These are phyloP conservation scores for Lathronympha strigana DNA, from an alignment of 2,888 invertebrate genomes.

Conservation along the genomic window DNA sequence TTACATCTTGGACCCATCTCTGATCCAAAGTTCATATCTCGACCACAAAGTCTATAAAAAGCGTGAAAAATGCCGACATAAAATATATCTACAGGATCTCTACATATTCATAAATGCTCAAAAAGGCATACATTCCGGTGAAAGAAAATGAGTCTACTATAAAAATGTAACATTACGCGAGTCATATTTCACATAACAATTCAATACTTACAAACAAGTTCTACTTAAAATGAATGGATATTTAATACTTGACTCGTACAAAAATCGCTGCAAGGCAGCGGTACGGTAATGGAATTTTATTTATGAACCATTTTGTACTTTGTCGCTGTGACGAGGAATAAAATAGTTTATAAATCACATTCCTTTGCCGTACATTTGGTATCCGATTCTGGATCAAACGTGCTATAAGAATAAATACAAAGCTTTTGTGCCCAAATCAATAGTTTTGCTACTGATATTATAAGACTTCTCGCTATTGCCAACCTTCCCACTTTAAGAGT, in stretches of 20 bases:
- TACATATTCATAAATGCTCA: slow-evolving; percentile 2
- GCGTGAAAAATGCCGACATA: not conserved
- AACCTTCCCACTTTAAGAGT: not conserved
- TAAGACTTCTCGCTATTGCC: not conserved
- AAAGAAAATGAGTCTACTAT: slow-evolving; percentile 6
- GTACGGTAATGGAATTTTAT: too few species aligned
- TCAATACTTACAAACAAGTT: slow-evolving; percentile 27
- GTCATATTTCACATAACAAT: slow-evolving; percentile 18
- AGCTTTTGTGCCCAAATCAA: slow-evolving; percentile 28
- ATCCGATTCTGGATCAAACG: slow-evolving; percentile 25
- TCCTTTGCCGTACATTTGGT: too few species aligned
- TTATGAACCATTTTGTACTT: too few species aligned
- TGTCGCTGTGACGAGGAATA: too few species aligned
- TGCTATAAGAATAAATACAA: slow-evolving; percentile 19
- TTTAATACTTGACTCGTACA: slow-evolving; percentile 23
- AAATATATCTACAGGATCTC: not conserved
- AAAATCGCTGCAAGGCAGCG: slow-evolving; percentile 25
- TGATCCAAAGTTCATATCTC: slow-evolving; percentile 22
- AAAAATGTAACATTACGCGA: not conserved
- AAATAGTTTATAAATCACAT: too few species aligned
- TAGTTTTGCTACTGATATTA: not conserved
- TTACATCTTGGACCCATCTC: slow-evolving; percentile 33
- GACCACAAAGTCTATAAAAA: slow-evolving; percentile 3
- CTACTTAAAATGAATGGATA: slow-evolving; percentile 22
- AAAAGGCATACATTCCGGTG: not conserved